Evolutionary conservation across 2,888 invertebrate genomes (phyloP).

Genomic region (Brachypterus glaber): DNA sequence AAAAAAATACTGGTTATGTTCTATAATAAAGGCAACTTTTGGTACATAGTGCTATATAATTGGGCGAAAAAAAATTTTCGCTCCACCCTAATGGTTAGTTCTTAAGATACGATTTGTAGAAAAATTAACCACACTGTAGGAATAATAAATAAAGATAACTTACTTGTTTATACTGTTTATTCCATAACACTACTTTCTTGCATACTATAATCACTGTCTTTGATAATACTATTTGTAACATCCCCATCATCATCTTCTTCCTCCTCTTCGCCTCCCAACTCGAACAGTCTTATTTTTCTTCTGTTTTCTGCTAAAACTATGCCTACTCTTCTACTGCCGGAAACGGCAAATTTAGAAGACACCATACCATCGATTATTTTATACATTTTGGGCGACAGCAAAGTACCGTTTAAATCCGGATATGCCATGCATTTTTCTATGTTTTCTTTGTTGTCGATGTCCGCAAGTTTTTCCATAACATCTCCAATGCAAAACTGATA

Average conservation of each 20-base stretch:
- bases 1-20: too few species aligned
- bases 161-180: too few species aligned
- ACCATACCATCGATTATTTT: constrained; percentile 58
- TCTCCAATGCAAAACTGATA: constrained; percentile 27
- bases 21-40: too few species aligned
- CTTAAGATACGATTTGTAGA: too few species aligned
- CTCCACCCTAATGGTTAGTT: too few species aligned
- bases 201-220: constrained; percentile 27
- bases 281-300: constrained; percentile 75
- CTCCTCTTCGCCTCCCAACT: constrained; percentile 88
- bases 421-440: constrained; percentile 34
- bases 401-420: constrained; percentile 45
- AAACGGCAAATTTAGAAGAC: constrained; percentile 67
- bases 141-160: too few species aligned
- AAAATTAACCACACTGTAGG: too few species aligned
- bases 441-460: constrained; percentile 20
- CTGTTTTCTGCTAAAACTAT: constrained; percentile 72
- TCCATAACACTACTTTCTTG: constrained; percentile 15
- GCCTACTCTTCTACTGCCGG: constrained; percentile 74
- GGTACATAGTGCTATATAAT: too few species aligned
- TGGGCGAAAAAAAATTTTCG: too few species aligned
- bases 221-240: constrained; percentile 31
- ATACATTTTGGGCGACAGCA: constrained; percentile 45
- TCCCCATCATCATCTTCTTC: constrained; percentile 73
- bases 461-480: constrained; percentile 33